Base-by-base conservation (phyloP, 2,113 vertebrate genomes). In the Mungos mungo region DNA sequence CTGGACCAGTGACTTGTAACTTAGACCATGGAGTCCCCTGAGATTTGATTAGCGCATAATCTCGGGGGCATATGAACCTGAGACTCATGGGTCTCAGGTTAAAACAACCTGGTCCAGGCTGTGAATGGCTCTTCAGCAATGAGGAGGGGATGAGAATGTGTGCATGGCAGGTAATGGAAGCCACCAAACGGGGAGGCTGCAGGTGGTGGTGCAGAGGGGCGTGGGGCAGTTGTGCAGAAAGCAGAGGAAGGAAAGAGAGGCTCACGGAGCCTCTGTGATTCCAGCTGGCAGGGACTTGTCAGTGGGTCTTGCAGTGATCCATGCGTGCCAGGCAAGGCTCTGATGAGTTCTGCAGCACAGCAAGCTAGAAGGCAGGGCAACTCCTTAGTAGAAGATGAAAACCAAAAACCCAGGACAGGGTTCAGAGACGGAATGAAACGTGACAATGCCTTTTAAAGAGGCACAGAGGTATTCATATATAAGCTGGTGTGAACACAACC, bases 121-220 rank as follows among this genome's bases (percentile, higher is more conserved):
- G 47, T 72, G 27, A 88, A 19, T 10, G 27, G 25, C 60, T 69
- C 60, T 90, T 33, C 0, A 9, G 23, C 33, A 33, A 68, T 1
- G 23, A 83, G 31, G 33, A 91, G 35, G 68, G 35, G 35, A 84
- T 18, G n/a, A 65, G 10, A 3, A n/a, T 6, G 5, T 9, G 3
- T 15, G 3, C 2, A 9, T 18, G 23, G 71, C 65, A 57, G 27
- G 57, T 8, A 2, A 35, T 11, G 16, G 76, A 66, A 47, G 74
- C 38, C n/a, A 23, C 41, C 68, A 68, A 84, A 69, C 2, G 63
- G 41, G 38, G 7, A 13, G 35, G 31, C 0, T 19, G 15, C 7
- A 57, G 23, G 14, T 0, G 6, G 57, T 0, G 14, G 31, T 4
- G 12, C 11, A 9, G 25, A 5, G 13, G 9, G 23, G 7, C 14